Evolutionary conservation across 2,797 vertebrate genomes (phyloP).

Genomic region (Bradypodion ventrale): DNA sequence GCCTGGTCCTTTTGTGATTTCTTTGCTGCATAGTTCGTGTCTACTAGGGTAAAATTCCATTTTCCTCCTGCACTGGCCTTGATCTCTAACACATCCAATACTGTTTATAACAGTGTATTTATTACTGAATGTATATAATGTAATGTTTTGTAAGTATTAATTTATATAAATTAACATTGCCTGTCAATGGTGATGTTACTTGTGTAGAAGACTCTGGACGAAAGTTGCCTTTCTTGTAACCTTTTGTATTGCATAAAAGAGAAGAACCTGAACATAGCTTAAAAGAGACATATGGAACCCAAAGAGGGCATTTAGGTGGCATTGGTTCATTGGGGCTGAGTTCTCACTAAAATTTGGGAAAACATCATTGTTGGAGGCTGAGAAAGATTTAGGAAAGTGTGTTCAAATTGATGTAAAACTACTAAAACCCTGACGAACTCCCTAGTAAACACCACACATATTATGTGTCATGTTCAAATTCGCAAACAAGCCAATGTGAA

Average conservation of each 20-base stretch:
- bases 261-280: constrained; percentile 85
- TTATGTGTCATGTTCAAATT: constrained; percentile 81
- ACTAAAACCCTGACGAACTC: constrained; percentile 45
- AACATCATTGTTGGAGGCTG: background rate
- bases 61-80: constrained; percentile 85
- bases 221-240: constrained; percentile 86
- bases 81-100: constrained; percentile 90
- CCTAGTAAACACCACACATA: constrained; percentile 64
- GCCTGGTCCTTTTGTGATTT: constrained; percentile 11
- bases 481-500: constrained; percentile 83
- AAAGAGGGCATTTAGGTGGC: constrained; percentile 69
- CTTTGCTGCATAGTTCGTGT: constrained; percentile 25
- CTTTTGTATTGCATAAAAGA: constrained; percentile 79
- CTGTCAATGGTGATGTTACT: constrained; percentile 91
- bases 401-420: constrained; percentile 10
- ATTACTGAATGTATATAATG: constrained; percentile 98
- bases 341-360: background rate
- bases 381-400: background rate
- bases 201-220: constrained; percentile 91
- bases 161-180: constrained; percentile 99
- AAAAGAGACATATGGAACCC: constrained; percentile 81
- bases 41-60: constrained; percentile 66
- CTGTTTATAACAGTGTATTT: constrained; percentile 99
- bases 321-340: constrained; percentile 33
- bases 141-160: constrained; percentile 99